Evolutionary conservation across 2,888 invertebrate genomes (phyloP), one percentile per base, ranked within the genome.

Genomic region (Agrochola litura): DNA sequence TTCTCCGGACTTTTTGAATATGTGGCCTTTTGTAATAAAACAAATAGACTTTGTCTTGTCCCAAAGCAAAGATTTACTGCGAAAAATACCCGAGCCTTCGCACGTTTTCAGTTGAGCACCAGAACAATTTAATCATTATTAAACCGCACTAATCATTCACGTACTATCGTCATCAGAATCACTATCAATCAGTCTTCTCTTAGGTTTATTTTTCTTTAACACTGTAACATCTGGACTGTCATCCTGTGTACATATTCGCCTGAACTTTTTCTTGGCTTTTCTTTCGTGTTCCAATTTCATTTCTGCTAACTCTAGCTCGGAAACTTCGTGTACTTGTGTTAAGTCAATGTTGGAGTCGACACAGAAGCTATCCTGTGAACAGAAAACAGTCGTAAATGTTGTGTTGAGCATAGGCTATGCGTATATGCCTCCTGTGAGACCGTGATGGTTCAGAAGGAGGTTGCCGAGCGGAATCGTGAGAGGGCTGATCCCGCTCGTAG

Each of bases 261-360:
- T 90, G 65, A 78, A 86, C 66, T 87, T 91, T 79, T 90, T 94
- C 82, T 90, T 93, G 0, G 81, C 67, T 81, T 86, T 93, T 70
- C 91, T 90, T 86, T 92, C 89, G 70, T 92, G 82, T 91, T 95
- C 91, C 92, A 97, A 94, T 60, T 97, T 92, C 79, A 97, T 96
- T 93, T 98, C 98, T 0, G 98, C 97, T 68, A 97, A 91, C 90
- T 98, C 98, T 80, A 98, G 92, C 82, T 97, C 97, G 0, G 95
- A 97, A 88, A 96, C 93, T 87, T 97, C 96, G 66, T 94, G 93
- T 0, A 87, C 94, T 93, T 95, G 95, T 64, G 94, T 95, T 73
- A 95, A 91, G 73, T 95, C 97, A 52, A 97, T 97, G 88, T 98
- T 97, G 41, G 97, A 97, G 72, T 97, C 97, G 0, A 97, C 97